Evolutionary conservation across 2,888 invertebrate species (phyloP), one percentile per base, ranked within the genome.

Genomic region (Synergus itoensis): DNA sequence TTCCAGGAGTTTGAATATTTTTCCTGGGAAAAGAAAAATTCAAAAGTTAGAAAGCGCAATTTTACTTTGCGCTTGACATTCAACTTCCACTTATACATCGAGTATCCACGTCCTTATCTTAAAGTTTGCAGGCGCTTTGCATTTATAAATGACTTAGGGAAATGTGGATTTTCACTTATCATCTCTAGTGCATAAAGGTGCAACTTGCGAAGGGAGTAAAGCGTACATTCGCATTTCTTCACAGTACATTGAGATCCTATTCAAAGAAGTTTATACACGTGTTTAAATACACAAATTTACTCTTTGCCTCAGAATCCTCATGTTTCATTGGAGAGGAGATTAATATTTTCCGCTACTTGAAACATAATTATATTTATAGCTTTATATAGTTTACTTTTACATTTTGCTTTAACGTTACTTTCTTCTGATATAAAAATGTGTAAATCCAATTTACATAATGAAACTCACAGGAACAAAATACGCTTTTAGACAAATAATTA

Each of bases 121-220:
- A 41, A 77, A 62, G 36, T 77, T 79, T 77, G 8, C 79, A 77
- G 81, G 78, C 69, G 76, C 64, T 81, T 79, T 79, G 76, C 78
- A 78, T 79, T 73, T 48, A 18, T 76, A 76, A 81, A 81, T 63
- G 78, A 81, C 75, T 81, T 76, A 77, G 73, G 69, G 63, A 79
- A 79, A 79, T 78, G 69, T 14, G 77, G 78, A 81, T 81, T 69
- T 81, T 78, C 76, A 78, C 76, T 78, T 81, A 79, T 81, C 79
- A 69, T 53, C 40, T 16, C 43, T 21, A 62, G 76, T 77, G 40
- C 57, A 57, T 77, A 77, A 79, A 69, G 45, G 21, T 5, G 21
- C 14, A 14, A 45, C 18, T 67, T 14, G 7, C 14, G 14, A 0
- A 21, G 18, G 12, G 11, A n/a, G n/a, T n/a, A 43, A 65, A 43